These are phyloP conservation scores for Pristiophorus japonicus DNA, from an alignment of 2,113 vertebrate species.

Conservation along the genomic window DNA sequence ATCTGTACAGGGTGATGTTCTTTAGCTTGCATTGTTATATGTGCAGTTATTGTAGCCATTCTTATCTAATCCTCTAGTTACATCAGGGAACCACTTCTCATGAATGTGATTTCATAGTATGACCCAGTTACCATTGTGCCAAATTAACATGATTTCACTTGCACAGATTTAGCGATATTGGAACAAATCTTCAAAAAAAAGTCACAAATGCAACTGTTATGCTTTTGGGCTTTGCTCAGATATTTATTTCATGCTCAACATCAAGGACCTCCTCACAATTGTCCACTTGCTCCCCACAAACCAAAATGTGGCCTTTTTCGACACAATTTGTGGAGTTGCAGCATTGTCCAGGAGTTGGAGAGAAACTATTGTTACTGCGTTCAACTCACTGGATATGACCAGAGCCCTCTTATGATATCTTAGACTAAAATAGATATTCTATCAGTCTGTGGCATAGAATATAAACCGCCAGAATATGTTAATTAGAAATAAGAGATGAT, in stretches of 20 bases:
- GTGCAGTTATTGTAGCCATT: background rate
- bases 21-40: background rate
- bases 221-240: background rate
- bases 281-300: background rate
- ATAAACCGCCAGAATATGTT: background rate
- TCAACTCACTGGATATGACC: background rate
- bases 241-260: background rate
- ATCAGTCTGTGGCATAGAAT: no score
- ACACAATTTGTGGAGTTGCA: background rate
- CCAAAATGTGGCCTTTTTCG: background rate
- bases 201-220: background rate
- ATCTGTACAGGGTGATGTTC: background rate
- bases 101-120: background rate
- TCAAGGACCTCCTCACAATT: background rate
- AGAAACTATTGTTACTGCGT: background rate
- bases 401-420: background rate
- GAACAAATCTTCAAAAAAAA: background rate
- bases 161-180: background rate
- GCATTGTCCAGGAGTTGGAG: background rate
- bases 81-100: background rate
- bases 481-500: background rate
- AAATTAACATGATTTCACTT: background rate
- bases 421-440: background rate
- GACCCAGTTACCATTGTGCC: background rate
- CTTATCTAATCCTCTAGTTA: background rate